Evolutionary conservation across 2,888 invertebrate species (phyloP).

Genomic region (Macrophya annulata): DNA sequence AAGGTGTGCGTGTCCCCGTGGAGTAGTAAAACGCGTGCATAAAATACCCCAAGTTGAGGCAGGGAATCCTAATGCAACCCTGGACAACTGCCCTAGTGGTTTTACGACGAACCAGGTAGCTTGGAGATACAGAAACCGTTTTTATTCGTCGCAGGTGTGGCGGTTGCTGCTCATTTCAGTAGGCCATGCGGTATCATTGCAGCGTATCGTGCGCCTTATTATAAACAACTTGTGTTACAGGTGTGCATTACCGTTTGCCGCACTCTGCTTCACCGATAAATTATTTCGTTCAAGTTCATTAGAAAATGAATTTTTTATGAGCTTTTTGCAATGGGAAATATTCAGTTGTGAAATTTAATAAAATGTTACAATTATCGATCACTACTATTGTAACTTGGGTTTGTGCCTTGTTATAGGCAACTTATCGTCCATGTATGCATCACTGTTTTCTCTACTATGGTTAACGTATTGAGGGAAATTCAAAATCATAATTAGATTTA

Average conservation of each 20-base stretch:
- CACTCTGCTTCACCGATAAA: background rate
- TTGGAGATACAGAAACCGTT: background rate
- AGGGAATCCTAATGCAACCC: constrained; percentile 17
- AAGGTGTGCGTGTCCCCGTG: background rate
- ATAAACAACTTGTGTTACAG: background rate
- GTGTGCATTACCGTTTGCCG: background rate
- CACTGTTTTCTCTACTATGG: background rate
- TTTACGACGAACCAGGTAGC: background rate
- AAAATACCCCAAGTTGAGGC: constrained; percentile 28
- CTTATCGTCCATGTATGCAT: background rate
- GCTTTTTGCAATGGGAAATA: background rate
- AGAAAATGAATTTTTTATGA: background rate
- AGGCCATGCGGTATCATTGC: background rate
- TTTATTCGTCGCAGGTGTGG: background rate
- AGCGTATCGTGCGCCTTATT: background rate
- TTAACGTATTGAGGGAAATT: background rate
- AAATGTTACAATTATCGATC: background rate
- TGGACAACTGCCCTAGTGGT: constrained; percentile 19
- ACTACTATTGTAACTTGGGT: background rate
- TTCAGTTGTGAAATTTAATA: background rate
- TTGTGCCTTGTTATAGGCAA: background rate
- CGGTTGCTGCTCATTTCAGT: background rate
- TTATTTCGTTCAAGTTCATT: background rate
- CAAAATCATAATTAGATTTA: background rate
- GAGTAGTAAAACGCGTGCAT: constrained; percentile 33